Evolutionary conservation across 2,113 vertebrate species (phyloP), one percentile per base, ranked within the genome.

Genomic region (Sinocyclocheilus anshuiensis): DNA sequence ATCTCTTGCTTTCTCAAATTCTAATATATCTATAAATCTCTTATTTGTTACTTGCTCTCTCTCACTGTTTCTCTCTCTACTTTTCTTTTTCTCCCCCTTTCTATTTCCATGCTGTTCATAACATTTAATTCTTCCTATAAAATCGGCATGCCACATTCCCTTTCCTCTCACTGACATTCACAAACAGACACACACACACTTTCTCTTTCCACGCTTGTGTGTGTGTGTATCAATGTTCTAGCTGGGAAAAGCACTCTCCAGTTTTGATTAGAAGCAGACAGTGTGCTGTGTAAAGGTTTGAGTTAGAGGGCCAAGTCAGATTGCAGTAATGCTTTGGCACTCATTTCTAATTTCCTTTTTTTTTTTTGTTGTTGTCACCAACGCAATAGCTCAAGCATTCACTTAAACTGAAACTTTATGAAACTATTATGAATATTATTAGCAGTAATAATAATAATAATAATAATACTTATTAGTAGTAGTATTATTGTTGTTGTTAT

Each of bases 231-330:
- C 24, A 93, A 16, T 87, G 74, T 93, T 83, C 39, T 39, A 93
- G 91, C 95, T 94, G 94, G 94, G 93, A 95, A 95, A 94, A 92
- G 92, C 93, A 94, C 92, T 94, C 94, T 92, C 93, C 95, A 95
- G 96, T 96, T 96, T 96, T 96, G 96, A 97, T 99, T 98, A 97
- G 96, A 96, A 97, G 93, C 97, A 99, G 97, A 96, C 94, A 91
- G 93, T 94, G 92, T 94, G 94, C 94, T 94, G 94, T 78, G 91
- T 93, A 95, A 94, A 90, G 94, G 93, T 78, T 90, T 93, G 90
- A 92, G 93, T 95, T 95, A 88, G 88, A 86, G 91, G 91, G 93
- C 92, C 92, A 94, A 87, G 86, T 90, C 55, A 91, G 91, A 94
- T 91, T 89, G 90, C 88, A 86, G 88, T 90, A 89, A 91, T 93